Evolutionary conservation across 1,140 invertebrate species (phyloP).

Genomic region (Venustaconcha ellipsiformis): DNA sequence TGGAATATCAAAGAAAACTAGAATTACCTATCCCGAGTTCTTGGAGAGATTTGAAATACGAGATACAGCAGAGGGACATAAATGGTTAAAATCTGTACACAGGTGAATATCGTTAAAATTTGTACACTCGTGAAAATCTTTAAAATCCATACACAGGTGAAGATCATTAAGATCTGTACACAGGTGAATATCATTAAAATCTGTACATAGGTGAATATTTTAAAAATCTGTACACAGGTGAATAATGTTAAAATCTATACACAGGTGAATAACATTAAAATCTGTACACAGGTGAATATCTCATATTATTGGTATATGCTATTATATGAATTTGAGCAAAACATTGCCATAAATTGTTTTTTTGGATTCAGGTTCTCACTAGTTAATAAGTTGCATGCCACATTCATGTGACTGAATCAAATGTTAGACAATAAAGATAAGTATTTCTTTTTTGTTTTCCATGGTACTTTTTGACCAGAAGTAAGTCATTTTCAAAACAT

Average conservation of each 20-base stretch:
- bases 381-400: background rate
- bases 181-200: constrained; percentile 52
- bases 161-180: constrained; percentile 52
- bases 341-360: background rate
- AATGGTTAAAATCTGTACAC: constrained; percentile 62
- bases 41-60: constrained; percentile 57
- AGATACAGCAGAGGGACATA: constrained; percentile 63
- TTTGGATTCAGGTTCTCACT: background rate
- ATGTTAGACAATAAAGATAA: background rate
- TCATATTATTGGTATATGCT: background rate
- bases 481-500: too few species aligned
- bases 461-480: too few species aligned
- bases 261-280: too few species aligned
- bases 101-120: constrained; percentile 38
- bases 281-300: constrained; percentile 19
- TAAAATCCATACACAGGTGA: background rate
- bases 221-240: background rate
- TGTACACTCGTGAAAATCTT: constrained; percentile 29
- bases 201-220: constrained; percentile 54
- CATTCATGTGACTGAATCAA: background rate
- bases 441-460: background rate
- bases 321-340: background rate
- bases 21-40: constrained; percentile 60
- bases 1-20: constrained; percentile 47
- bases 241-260: too few species aligned